These are phyloP conservation scores for Probaryconus sp. DNA, from an alignment of 1,140 invertebrate genomes.

Conservation along the genomic window DNA sequence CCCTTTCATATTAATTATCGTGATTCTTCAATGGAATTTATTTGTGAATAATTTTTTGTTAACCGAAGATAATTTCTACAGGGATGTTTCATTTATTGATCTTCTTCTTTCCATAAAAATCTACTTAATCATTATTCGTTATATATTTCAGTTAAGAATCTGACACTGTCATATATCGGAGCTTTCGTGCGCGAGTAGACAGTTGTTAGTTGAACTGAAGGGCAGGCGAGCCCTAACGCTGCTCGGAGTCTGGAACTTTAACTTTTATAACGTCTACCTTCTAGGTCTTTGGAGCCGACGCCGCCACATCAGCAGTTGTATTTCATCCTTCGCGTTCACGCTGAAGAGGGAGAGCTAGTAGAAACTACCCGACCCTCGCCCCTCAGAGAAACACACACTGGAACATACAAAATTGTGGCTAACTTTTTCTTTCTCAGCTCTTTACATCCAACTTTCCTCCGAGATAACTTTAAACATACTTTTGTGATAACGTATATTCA, in stretches of 20 bases:
- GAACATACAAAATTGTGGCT: conserved; percentile 36
- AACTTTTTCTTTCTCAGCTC: conserved; percentile 26
- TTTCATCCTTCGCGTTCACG: not conserved
- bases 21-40: no score
- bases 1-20: no score
- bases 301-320: not conserved
- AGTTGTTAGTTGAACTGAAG: conserved; percentile 58
- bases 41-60: no score
- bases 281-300: conserved; percentile 14
- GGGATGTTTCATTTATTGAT: no score
- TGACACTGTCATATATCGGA: conserved; percentile 14
- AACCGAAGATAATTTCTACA: no score
- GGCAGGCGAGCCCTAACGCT: conserved; percentile 60
- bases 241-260: conserved; percentile 65
- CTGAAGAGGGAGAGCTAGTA: no score
- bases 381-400: not conserved
- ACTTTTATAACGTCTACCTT: conserved; percentile 28
- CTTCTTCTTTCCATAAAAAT: no score
- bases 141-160: conserved; percentile 25
- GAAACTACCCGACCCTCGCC: no score
- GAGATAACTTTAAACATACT: conserved; percentile 44
- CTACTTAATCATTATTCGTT: no score
- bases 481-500: conserved; percentile 31
- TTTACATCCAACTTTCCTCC: conserved; percentile 28
- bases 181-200: conserved; percentile 25